phyloP scores from a whole-genome alignment of 2,797 vertebrate genomes.

The Natrix natrix region DNA sequence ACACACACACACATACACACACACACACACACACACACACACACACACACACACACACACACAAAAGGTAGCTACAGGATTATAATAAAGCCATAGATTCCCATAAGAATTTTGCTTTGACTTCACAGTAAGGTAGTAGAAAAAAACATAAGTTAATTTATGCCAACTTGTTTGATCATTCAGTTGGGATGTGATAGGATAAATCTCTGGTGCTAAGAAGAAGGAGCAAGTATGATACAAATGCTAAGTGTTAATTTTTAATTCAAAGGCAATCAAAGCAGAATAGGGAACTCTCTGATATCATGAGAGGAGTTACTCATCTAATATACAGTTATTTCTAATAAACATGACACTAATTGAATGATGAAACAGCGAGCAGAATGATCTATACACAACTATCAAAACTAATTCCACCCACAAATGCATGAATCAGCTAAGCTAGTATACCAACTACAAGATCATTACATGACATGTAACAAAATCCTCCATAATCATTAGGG shows the following conservation, averaged over 20 bases:
- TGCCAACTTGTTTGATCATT: not conserved
- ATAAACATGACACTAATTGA: slow-evolving; percentile 18
- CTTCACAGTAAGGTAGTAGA: not conserved
- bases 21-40: too few species aligned
- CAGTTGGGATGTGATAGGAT: not conserved
- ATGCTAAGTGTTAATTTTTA: not conserved
- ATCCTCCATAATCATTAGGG: not conserved
- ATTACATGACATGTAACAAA: not conserved
- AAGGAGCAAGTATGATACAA: not conserved
- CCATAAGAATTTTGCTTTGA: not conserved
- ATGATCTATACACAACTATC: slow-evolving; percentile 26
- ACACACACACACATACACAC: too few species aligned
- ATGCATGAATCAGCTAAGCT: slow-evolving; percentile 37
- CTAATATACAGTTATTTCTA: slow-evolving; percentile 5
- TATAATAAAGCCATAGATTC: not conserved
- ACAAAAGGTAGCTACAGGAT: too few species aligned
- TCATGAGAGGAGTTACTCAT: not conserved
- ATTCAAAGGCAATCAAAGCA: not conserved
- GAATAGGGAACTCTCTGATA: not conserved
- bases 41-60: too few species aligned
- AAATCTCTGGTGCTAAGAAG: not conserved
- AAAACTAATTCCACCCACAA: not conserved
- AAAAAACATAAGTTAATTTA: not conserved
- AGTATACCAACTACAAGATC: not conserved
- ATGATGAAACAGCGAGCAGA: slow-evolving; percentile 12